A percentile compares a stretch with the other conserved stretches of the same genome.
Evolutionary conservation across 2,888 invertebrate genomes (phyloP).

Genomic region (Notodromas monacha): DNA sequence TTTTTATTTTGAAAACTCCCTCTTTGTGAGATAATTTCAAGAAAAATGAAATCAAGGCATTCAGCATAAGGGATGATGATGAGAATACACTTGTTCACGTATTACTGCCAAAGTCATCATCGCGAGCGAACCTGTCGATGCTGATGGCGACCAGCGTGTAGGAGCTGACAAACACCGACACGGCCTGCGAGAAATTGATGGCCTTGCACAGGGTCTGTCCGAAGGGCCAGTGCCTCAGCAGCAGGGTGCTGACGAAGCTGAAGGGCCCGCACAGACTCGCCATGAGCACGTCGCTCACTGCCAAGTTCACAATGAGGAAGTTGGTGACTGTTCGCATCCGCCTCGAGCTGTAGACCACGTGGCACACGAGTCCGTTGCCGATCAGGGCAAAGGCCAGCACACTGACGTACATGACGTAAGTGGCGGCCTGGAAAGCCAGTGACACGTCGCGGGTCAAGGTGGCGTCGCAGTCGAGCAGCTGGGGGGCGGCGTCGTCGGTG

Average conservation of each 20-base stretch:
- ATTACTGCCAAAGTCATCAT: too few species aligned
- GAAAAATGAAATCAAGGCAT: too few species aligned
- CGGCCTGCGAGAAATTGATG: slow-evolving; percentile 9
- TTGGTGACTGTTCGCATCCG: slow-evolving; percentile 74
- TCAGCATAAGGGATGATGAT: too few species aligned
- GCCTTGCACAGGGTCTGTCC: slow-evolving; percentile 43
- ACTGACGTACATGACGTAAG: slow-evolving; percentile 17
- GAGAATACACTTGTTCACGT: too few species aligned
- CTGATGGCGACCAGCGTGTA: slow-evolving; percentile 70
- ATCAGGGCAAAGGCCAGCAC: slow-evolving; percentile 17
- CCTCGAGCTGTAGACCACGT: slow-evolving; percentile 44
- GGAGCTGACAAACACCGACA: slow-evolving; percentile 30
- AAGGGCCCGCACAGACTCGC: slow-evolving; percentile 67
- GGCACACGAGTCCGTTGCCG: slow-evolving; percentile 31
- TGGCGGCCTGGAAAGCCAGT: slow-evolving; percentile 13
- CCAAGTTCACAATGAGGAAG: slow-evolving; percentile 49
- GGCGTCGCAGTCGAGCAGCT: too few species aligned
- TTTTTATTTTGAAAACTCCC: too few species aligned
- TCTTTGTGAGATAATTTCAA: too few species aligned
- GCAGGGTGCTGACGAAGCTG: slow-evolving; percentile 41
- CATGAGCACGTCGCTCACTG: slow-evolving; percentile 62
- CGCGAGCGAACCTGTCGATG: slow-evolving; percentile 49
- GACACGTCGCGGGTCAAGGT: too few species aligned
- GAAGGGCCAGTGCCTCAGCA: slow-evolving; percentile 59
- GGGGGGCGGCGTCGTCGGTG: too few species aligned